Base-by-base conservation (phyloP, 2,113 vertebrate genomes). In the Lanius ludovicianus region DNA sequence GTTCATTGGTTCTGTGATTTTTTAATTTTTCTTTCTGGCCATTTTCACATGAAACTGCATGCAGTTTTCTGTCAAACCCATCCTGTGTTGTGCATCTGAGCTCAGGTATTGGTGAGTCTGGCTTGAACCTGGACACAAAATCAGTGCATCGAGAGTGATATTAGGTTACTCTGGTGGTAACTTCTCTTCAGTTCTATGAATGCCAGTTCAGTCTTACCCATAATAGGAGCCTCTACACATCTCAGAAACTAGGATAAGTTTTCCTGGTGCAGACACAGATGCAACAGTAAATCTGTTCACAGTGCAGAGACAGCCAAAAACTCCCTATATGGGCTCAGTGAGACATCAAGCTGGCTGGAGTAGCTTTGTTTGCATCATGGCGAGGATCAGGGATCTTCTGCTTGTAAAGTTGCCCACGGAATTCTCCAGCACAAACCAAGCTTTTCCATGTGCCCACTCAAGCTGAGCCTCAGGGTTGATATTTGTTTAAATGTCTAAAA, bases 281-380 rank as follows among this genome's bases (percentile, higher is more conserved):
- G 67, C n/a, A 80, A 41, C 46, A 80, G 57, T 84, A 84, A 85
- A 79, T 88, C 57, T 94, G 59, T 94, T 91, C 28, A 1, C 10
- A 1, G 50, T 30, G 39, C 4, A 56, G 35, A 52, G 35, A 35
- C 10, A 87, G 70, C 70, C 82, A 89, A 78, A 87, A 47, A 24
- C 17, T 20, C 46, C 16, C 30, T 84, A 10, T n/a, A 42, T 49
- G 28, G 89, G 39, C 46, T 79, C 37, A 65, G 9, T 0, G 11
- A 73, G 37, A 28, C 82, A 37, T 42, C 27, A 57, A n/a, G 15
- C 15, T 95, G 53, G 6, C 28, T 80, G 68, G 18, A 65, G n/a
- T 17, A 49, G 6, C 25, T 96, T 83, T 67, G 30, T 91, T 37
- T 88, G 15, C 65, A 88, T 41, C 50, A 62, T 1, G 1, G 37